Evolutionary conservation across 2,797 vertebrate species (phyloP).

Genomic region (Paedocypris micromegethes): DNA sequence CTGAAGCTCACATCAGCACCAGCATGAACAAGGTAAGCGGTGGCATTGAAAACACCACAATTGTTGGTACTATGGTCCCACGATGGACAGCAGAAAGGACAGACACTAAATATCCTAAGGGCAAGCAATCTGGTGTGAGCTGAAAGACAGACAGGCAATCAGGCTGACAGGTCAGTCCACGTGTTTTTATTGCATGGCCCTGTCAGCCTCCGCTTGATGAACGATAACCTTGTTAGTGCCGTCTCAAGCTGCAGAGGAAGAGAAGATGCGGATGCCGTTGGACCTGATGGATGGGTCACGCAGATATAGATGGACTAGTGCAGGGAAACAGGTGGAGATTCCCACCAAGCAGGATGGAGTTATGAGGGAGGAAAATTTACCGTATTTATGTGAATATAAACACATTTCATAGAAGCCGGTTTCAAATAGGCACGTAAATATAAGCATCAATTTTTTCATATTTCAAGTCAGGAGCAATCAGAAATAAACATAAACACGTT

Average conservation of each 20-base stretch:
- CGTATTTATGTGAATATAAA: too few relatives aligned
- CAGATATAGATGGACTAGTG: background rate
- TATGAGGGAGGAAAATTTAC: too few relatives aligned
- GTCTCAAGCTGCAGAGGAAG: constrained; percentile 34
- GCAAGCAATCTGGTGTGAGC: background rate
- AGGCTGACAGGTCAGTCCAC: constrained; percentile 4
- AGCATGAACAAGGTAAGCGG: too few relatives aligned
- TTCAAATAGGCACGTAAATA: too few relatives aligned
- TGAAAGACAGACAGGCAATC: background rate
- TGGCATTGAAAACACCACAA: background rate
- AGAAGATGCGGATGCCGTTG: constrained; percentile 3
- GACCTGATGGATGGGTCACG: constrained; percentile 27
- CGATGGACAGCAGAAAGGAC: background rate
- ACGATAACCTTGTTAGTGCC: constrained; percentile 38
- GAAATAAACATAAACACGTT: too few relatives aligned
- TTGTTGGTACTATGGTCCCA: background rate
- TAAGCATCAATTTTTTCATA: too few relatives aligned
- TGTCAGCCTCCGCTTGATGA: constrained; percentile 29
- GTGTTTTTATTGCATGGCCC: constrained; percentile 17
- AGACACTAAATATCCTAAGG: background rate
- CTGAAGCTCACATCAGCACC: too few relatives aligned
- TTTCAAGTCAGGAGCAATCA: too few relatives aligned
- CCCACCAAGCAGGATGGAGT: too few relatives aligned
- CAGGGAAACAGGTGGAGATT: too few relatives aligned
- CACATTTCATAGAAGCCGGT: too few relatives aligned